Evolutionary conservation across 1,140 invertebrate genomes (phyloP), one percentile per base, ranked within the genome.

Genomic region (Drosophila bocqueti): DNA sequence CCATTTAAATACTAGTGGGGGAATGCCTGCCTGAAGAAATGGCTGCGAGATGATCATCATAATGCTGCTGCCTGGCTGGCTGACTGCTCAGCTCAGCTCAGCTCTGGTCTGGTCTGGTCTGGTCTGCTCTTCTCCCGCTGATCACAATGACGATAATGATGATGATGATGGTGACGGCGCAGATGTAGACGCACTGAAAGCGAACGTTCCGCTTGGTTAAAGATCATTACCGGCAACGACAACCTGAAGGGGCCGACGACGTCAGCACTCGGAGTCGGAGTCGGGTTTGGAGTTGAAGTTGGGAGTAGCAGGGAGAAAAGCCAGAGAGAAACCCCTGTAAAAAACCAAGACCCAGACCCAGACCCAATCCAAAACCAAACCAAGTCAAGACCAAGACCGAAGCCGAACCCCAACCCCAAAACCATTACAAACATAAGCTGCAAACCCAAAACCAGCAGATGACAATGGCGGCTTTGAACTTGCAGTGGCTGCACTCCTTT

Each of bases 161-260:
- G 67, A 34, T 54, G 79, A 43, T 47, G 68, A 64, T 61, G 81
- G 83, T 90, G 85, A 89, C 85, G 78, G 80, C 85, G 85, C 85
- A 89, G 85, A 89, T 90, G 85, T 90, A 84, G 81, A 90, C 86
- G 85, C 85, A 90, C 85, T 90, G 86, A 90, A 90, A 90, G 86
- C 85, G 83, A 90, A 91, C 85, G 85, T 90, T 91, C 81, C 85
- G 85, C 85, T 90, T 90, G 85, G 85, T 90, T 90, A 90, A 90
- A 90, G 85, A 89, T 89, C 85, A 89, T 89, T 89, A 89, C 85
- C 85, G 85, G 81, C 81, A 89, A 76, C 76, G 73, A 76, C 76
- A 77, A 68, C 74, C 49, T 50, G 55, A 77, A 71, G 64, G 67
- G 76, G 75, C 65, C 73, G 78, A 72, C 83, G 63, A 68, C 81